Conservation (phyloP, 2,113 vertebrate species). For the Macquaria australasica region DNA sequence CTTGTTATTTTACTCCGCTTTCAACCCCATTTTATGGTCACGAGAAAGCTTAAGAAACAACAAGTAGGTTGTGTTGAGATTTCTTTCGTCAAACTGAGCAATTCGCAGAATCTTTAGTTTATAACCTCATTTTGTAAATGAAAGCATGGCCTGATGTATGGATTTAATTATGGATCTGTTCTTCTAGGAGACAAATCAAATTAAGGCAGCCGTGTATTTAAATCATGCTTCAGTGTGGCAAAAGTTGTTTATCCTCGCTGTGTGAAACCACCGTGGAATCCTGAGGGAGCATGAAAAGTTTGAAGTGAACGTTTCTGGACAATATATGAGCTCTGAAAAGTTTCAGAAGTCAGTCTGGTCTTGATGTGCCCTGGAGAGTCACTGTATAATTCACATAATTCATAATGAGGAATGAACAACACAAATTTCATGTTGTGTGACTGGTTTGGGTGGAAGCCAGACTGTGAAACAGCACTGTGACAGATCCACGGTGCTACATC, state of each 20-base stretch:
- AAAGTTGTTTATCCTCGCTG: slow-evolving; percentile 86
- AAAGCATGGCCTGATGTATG: slow-evolving; percentile 7
- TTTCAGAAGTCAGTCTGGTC: slow-evolving; percentile 27
- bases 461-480: slow-evolving; percentile 75
- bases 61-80: background rate
- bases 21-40: slow-evolving; percentile 3
- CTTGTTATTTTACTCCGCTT: background rate
- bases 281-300: slow-evolving; percentile 82
- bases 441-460: slow-evolving; percentile 87
- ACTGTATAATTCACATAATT: slow-evolving; percentile 58
- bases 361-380: slow-evolving; percentile 37
- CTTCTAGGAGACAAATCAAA: slow-evolving; percentile 67
- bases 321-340: slow-evolving; percentile 70
- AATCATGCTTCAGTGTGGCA: slow-evolving; percentile 85
- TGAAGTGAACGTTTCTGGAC: slow-evolving; percentile 79
- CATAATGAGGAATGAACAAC: slow-evolving; percentile 52
- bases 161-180: slow-evolving; percentile 17
- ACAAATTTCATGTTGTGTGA: slow-evolving; percentile 63
- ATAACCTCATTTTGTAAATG: background rate
- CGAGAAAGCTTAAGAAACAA: background rate
- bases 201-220: slow-evolving; percentile 75
- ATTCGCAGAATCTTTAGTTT: slow-evolving; percentile 14
- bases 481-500: slow-evolving; percentile 67
- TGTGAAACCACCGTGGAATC: slow-evolving; percentile 80
- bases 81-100: background rate